Percentiles rank a stretch among this genome's conserved stretches.
These are phyloP conservation scores for Eurytoma californica DNA, from an alignment of 2,888 invertebrate genomes.

Conservation along the genomic window DNA sequence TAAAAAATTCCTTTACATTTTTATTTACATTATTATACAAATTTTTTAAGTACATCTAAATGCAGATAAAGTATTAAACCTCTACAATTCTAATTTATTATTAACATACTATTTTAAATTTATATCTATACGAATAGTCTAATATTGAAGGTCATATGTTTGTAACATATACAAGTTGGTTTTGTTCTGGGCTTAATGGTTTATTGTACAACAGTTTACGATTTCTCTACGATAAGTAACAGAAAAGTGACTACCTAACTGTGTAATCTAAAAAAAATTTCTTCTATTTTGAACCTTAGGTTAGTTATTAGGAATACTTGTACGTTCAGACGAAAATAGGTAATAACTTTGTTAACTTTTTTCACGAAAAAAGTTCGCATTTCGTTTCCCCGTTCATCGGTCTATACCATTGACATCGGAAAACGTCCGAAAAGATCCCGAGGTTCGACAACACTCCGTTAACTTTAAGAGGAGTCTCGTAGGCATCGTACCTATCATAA, in stretches of 20 bases:
- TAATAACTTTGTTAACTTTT: background rate
- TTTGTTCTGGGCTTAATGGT: conserved; percentile 26
- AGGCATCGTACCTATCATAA: conserved; percentile 51
- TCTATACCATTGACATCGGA: conserved; percentile 29
- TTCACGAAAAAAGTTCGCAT: conserved; percentile 50
- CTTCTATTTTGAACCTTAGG: background rate
- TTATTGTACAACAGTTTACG: conserved; percentile 27
- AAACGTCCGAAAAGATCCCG: conserved; percentile 32
- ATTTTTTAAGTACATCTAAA: conserved; percentile 46
- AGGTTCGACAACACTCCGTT: conserved; percentile 53
- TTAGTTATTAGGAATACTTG: conserved; percentile 43
- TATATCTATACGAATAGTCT: background rate
- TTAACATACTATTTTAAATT: conserved; percentile 2
- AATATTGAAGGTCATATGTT: conserved; percentile 10
- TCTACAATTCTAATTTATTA: background rate
- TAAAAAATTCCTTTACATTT: conserved; percentile 18
- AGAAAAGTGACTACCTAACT: background rate
- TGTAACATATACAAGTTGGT: conserved; percentile 29
- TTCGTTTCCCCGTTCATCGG: conserved; percentile 44
- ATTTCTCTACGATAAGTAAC: background rate
- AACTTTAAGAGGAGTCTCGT: conserved; percentile 48
- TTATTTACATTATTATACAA: conserved; percentile 53
- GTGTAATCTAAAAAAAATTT: background rate
- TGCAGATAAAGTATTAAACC: background rate
- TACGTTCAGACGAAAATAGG: background rate